Evolutionary conservation across 30 jellyfish, hydroid and myxozoan genomes (phyloP), one percentile per base, ranked within the genome.

Genomic region (Clytia hemisphaerica): DNA sequence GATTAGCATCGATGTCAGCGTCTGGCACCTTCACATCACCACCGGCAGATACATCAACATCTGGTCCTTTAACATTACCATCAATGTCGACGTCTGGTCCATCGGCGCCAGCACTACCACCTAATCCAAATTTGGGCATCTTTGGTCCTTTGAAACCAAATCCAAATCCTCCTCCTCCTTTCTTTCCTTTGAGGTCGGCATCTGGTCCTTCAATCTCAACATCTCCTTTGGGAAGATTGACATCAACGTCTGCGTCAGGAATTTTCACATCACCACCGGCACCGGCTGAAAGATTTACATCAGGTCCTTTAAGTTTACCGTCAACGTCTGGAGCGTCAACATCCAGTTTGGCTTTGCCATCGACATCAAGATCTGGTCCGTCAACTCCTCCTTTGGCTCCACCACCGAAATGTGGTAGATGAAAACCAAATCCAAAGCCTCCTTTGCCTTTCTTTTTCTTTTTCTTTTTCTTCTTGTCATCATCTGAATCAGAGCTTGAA

Each of bases 401-500:
- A n/a, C 54, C 54, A 42, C 54, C 54, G 19, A 16, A 16, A 42
- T 12, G 19, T 12, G 54, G 54, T 12, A 42, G 19, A 12, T 42
- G 14, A 22, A 57, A 57, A 6, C 30, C 30, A 6, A 57, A 7
- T 3, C 70, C 44, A 57, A 57, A 57, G 30, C 70, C 70, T 16
- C 40, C 15, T 24, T 55, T 55, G 3, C 69, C 69, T 57, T 57
- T 57, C 70, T 57, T 57, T 3, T 6, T 45, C n/a, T 57, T 57
- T 31, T 57, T 57, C 70, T 57, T 57, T 45, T 57, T 33, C 35
- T 57, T 57, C 44, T 57, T 57, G 45, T 57, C 30, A 9, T 33
- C 70, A n/a, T 57, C 70, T 9, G 25, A 2, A 18, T 57, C 70
- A n/a, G 25, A 38, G 30, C 70, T 57, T 7, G 70, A 57, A 57